These are phyloP conservation scores for Meda fulgida DNA, from an alignment of 2,797 vertebrate species.

Conservation along the genomic window DNA sequence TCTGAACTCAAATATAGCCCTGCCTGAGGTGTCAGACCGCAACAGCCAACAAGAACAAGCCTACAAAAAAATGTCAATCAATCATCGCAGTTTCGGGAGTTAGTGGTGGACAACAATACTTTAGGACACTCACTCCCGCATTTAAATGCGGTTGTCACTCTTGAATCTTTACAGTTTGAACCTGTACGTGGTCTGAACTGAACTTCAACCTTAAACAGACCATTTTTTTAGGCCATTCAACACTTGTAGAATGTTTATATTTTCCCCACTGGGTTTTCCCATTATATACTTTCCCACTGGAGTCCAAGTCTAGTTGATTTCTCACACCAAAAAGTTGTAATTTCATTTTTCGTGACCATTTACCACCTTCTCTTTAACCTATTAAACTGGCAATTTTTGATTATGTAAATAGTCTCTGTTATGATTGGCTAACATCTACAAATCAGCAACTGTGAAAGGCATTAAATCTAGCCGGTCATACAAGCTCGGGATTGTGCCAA, in stretches of 20 bases:
- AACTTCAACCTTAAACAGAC: too few relatives aligned
- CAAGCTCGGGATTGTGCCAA: background rate
- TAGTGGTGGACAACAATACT: too few relatives aligned
- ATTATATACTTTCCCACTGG: background rate
- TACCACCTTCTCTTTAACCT: background rate
- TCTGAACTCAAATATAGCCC: background rate
- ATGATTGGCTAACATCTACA: background rate
- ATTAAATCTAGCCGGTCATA: background rate
- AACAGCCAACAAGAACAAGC: too few relatives aligned
- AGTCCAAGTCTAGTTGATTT: background rate
- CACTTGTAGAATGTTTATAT: background rate
- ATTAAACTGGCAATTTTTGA: background rate
- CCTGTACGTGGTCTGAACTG: too few relatives aligned
- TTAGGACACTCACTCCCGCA: too few relatives aligned
- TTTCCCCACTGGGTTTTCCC: background rate
- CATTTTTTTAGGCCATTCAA: too few relatives aligned
- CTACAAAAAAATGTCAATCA: too few relatives aligned
- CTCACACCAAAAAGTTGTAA: background rate
- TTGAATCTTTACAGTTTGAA: too few relatives aligned
- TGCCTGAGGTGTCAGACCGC: background rate
- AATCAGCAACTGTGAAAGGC: background rate
- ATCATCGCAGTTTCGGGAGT: too few relatives aligned
- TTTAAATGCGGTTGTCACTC: too few relatives aligned
- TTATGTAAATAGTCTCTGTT: too few relatives aligned
- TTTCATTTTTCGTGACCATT: background rate